Evolutionary conservation across 2,888 invertebrate species (phyloP).

Genomic region (Drosophila colorata): DNA sequence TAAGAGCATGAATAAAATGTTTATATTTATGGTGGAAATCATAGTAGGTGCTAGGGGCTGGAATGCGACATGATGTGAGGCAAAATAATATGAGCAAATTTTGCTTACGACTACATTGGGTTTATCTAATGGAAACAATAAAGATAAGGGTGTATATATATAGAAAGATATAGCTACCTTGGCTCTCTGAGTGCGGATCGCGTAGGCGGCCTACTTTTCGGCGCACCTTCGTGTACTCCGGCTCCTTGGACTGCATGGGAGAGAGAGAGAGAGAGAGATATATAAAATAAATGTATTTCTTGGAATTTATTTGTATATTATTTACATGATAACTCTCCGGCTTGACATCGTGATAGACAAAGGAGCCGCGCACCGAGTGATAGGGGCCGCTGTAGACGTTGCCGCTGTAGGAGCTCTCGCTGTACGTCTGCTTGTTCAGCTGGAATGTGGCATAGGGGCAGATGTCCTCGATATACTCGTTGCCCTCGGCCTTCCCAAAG

Average conservation of each 20-base stretch:
- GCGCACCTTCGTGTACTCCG: constrained; percentile 93
- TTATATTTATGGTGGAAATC: constrained; percentile 37
- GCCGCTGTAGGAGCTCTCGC: constrained; percentile 95
- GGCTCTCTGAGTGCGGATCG: constrained; percentile 93
- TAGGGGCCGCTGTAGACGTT: constrained; percentile 95
- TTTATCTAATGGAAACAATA: constrained; percentile 12
- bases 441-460: constrained; percentile 97
- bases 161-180: constrained; percentile 87
- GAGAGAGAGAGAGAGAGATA: background rate
- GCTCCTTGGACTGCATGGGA: constrained; percentile 87
- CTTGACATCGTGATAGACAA: constrained; percentile 96
- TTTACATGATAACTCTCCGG: constrained; percentile 86
- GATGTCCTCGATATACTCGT: constrained; percentile 96
- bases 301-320: no score
- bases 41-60: constrained; percentile 6
- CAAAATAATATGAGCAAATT: constrained; percentile 68
- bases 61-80: constrained; percentile 30
- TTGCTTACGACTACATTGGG: constrained; percentile 67
- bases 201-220: constrained; percentile 92
- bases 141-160: constrained; percentile 11
- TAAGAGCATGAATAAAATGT: constrained; percentile 43
- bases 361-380: constrained; percentile 93
- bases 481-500: constrained; percentile 86
- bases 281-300: no score
- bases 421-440: constrained; percentile 93